Percentiles rank a stretch among this genome's conserved stretches.
These are phyloP conservation scores for Automeris io DNA, from an alignment of 2,888 invertebrate species.

Conservation along the genomic window DNA sequence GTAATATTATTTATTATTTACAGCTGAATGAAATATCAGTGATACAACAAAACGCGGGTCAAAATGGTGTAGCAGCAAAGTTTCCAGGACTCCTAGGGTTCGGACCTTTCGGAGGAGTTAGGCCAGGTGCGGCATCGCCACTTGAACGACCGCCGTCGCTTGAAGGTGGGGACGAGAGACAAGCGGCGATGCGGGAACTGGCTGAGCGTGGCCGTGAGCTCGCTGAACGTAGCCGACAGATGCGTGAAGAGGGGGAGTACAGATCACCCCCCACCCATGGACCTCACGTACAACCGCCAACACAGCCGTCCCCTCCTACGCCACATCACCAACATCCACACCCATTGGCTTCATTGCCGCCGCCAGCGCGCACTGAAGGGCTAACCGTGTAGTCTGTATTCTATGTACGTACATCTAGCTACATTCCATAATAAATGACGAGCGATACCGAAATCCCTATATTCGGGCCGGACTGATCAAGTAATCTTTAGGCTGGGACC, in stretches of 20 bases:
- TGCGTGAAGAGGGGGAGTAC: constrained; percentile 71
- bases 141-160: constrained; percentile 65
- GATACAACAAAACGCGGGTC: constrained; percentile 84
- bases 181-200: constrained; percentile 72
- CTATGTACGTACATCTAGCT: constrained; percentile 25
- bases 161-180: constrained; percentile 61
- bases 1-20: constrained; percentile 10
- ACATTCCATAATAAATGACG: constrained; percentile 44
- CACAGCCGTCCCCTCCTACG: constrained; percentile 76
- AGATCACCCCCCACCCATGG: constrained; percentile 62
- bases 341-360: constrained; percentile 77
- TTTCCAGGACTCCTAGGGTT: constrained; percentile 88
- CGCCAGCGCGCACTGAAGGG: constrained; percentile 83
- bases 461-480: constrained; percentile 18
- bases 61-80: constrained; percentile 82
- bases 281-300: constrained; percentile 47
- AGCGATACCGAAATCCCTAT: constrained; percentile 9
- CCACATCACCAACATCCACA: constrained; percentile 63
- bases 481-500: neutral
- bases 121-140: constrained; percentile 75
- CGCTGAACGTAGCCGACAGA: constrained; percentile 66
- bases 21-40: constrained; percentile 90
- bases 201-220: constrained; percentile 74
- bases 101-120: constrained; percentile 79
- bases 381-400: constrained; percentile 79